Conservation (phyloP, 2,888 invertebrate species). For the Trichopoda pennipes region DNA sequence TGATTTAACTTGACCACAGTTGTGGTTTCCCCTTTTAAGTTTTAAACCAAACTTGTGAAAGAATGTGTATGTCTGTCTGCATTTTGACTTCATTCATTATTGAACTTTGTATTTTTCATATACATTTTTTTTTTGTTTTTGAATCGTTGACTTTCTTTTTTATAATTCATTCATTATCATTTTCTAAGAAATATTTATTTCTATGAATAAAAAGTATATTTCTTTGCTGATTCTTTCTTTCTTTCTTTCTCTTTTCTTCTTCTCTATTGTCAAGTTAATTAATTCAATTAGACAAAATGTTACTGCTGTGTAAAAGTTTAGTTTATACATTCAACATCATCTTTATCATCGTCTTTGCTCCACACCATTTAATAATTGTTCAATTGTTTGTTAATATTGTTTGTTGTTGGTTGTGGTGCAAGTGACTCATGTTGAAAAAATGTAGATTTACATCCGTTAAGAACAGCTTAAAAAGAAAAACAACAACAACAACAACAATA, state of each 20-base stretch:
- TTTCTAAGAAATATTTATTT: slow-evolving; percentile 4
- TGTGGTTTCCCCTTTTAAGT: too few relatives aligned
- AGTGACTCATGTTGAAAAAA: slow-evolving; percentile 65
- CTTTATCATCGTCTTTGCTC: background rate
- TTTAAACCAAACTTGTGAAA: background rate
- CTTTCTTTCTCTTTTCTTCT: background rate
- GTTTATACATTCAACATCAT: slow-evolving; percentile 17
- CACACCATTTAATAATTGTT: background rate
- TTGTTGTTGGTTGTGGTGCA: slow-evolving; percentile 33
- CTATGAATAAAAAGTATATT: slow-evolving; percentile 3
- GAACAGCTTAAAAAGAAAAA: slow-evolving; percentile 15
- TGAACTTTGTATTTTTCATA: background rate
- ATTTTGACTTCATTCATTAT: background rate
- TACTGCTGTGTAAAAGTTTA: slow-evolving; percentile 33
- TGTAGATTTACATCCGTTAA: slow-evolving; percentile 65
- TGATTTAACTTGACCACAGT: too few relatives aligned
- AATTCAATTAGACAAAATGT: slow-evolving; percentile 25
- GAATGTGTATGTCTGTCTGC: background rate
- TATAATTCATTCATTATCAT: slow-evolving; percentile 32
- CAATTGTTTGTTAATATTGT: background rate
- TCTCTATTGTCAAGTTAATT: slow-evolving; percentile 32
- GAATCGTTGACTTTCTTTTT: background rate
- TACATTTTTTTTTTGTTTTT: slow-evolving; percentile 3
- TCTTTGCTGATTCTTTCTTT: background rate
- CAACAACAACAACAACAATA: background rate